Conservation (phyloP, 2,888 invertebrate species). For the Amorpha juglandis region DNA sequence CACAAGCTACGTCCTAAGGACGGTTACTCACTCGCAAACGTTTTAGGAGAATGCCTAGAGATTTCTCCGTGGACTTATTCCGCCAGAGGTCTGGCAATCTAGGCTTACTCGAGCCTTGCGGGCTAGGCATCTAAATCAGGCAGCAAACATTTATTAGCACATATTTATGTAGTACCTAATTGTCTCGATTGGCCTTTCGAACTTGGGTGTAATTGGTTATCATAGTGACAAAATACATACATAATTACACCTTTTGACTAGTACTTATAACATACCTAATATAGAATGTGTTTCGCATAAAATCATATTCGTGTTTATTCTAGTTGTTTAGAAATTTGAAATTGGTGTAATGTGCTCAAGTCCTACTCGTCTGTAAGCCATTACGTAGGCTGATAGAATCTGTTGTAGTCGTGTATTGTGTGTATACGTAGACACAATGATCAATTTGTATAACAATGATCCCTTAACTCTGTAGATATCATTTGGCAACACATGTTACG, state of each 20-base stretch:
- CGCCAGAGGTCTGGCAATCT: conserved; percentile 77
- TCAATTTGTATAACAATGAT: background rate
- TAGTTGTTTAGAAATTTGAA: no score
- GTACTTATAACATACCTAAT: no score
- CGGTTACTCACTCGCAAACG: conserved; percentile 71
- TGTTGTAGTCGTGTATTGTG: background rate
- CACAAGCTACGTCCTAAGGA: conserved; percentile 46
- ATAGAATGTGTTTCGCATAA: background rate
- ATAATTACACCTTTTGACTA: no score
- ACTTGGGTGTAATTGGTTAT: no score
- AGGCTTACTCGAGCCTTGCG: conserved; percentile 64
- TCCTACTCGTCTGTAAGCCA: background rate
- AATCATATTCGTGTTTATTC: background rate
- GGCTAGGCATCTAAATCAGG: conserved; percentile 68
- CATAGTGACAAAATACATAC: no score
- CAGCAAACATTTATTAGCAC: conserved; percentile 36
- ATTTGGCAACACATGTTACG: background rate
- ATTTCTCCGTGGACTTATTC: conserved; percentile 73
- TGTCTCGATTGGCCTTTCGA: background rate
- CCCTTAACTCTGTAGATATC: background rate
- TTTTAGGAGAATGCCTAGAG: conserved; percentile 74
- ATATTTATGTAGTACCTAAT: background rate
- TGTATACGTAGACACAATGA: background rate
- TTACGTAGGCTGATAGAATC: background rate
- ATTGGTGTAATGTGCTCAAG: background rate